A percentile compares a stretch with the other conserved stretches of the same genome.
These are phyloP conservation scores for Rhadina sibilatrix DNA, from an alignment of 2,113 vertebrate species.

Conservation along the genomic window DNA sequence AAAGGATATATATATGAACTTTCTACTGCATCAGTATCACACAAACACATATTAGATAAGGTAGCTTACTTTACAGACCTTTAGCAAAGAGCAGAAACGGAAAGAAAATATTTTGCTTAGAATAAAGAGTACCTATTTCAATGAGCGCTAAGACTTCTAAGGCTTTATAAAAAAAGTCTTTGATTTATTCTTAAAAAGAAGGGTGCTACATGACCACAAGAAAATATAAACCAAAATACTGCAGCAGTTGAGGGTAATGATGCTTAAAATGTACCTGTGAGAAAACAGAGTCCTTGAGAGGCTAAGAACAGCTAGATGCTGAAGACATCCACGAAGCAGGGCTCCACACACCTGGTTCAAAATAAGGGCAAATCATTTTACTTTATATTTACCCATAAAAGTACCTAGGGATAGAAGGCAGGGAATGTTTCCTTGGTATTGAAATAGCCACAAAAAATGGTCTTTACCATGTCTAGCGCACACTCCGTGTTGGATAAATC, in stretches of 20 bases:
- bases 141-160: neutral
- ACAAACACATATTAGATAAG: neutral
- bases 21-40: neutral
- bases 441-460: neutral
- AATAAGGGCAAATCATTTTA: neutral
- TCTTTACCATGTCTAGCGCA: constrained; percentile 88
- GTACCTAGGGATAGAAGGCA: neutral
- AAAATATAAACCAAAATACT: neutral
- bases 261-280: constrained; percentile 77
- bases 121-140: neutral
- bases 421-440: neutral
- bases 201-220: neutral
- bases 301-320: constrained; percentile 88
- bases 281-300: constrained; percentile 89
- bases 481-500: constrained; percentile 93
- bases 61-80: neutral
- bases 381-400: neutral
- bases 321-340: constrained; percentile 87
- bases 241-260: neutral
- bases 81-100: neutral
- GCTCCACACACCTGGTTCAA: constrained; percentile 84
- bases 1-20: neutral
- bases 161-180: neutral
- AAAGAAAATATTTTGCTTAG: neutral
- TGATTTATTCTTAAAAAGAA: neutral